Evolutionary conservation across 2,888 invertebrate species (phyloP), one percentile per base, ranked within the genome.

Genomic region (Euplexia lucipara): DNA sequence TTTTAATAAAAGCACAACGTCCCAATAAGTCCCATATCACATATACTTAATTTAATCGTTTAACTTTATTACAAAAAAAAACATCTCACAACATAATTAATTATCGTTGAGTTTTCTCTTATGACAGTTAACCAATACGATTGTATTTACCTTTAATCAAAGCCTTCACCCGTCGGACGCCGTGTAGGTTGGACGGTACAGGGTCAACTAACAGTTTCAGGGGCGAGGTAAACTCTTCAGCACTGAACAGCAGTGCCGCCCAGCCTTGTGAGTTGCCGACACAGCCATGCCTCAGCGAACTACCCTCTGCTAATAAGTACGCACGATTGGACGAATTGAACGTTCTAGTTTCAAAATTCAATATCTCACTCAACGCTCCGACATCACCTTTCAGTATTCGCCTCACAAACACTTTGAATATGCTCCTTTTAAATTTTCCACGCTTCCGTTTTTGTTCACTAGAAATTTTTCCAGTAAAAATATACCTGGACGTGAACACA

Each of bases 401-500:
- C 68, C 95, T 89, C 69, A 95, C 89, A 76, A 92, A 92, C 87
- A 95, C 93, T 91, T 94, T 95, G 64, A 90, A 94, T 78, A 95
- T 86, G 83, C 88, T 91, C 65, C 83, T 87, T 79, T 86, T 91
- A 63, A 81, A 85, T 83, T 89, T 90, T 65, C 90, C 90, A 61
- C 89, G 87, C 70, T 86, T 91, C 61, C 88, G 86, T 79, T 87
- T 90, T 71, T 88, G 87, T 66, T 91, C 90, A 79, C 89, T 90
- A 48, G 93, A 92, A 83, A 95, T 94, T 93, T 95, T 95, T 56
- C 95, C 95, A 26, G 95, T 95, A 81, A 95, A 95, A 88, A 95
- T 94, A 81, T 91, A 95, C 83, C 92, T 92, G 30, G 95, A 94
- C 61, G 89, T 85, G 65, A 86, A 83, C 81, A 94, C 93, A 79